Conservation (phyloP, 2,113 vertebrate genomes). For the Clarias batrachus region DNA sequence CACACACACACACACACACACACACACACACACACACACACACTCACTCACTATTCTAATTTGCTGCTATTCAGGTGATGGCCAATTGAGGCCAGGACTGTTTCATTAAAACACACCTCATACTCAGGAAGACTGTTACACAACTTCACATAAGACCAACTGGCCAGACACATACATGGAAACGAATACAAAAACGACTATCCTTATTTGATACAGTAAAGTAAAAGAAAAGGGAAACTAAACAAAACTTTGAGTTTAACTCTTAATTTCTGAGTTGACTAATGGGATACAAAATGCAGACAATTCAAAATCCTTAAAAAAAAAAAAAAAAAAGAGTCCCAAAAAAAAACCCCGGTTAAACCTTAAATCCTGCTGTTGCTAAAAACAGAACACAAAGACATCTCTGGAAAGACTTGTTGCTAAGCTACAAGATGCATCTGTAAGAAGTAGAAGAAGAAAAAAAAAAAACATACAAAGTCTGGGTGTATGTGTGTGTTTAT, state of each 20-base stretch:
- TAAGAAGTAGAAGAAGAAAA: constrained; percentile 10
- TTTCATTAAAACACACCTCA: constrained; percentile 47
- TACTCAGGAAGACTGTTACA: neutral
- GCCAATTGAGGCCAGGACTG: constrained; percentile 22
- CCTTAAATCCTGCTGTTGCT: constrained; percentile 38
- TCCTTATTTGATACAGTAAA: constrained; percentile 8
- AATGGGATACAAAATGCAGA: constrained; percentile 26
- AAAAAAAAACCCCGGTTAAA: constrained; percentile 14
- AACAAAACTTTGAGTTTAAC: neutral
- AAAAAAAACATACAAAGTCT: constrained; percentile 28
- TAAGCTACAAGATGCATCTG: constrained; percentile 59
- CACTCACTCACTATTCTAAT: constrained; percentile 41
- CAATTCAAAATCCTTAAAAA: constrained; percentile 12
- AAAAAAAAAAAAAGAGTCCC: too few species aligned
- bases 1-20: too few species aligned
- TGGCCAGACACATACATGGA: constrained; percentile 21
- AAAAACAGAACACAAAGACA: constrained; percentile 41
- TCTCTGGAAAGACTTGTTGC: constrained; percentile 55
- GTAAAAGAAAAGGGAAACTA: neutral
- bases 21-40: too few species aligned
- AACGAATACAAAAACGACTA: neutral
- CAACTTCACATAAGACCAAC: neutral
- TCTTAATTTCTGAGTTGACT: neutral
- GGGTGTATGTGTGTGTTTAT: constrained; percentile 27
- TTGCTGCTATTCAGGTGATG: constrained; percentile 47